Evolutionary conservation across 1,140 invertebrate genomes (phyloP), one percentile per base, ranked within the genome.

Genomic region (Drosophila gunungcola): DNA sequence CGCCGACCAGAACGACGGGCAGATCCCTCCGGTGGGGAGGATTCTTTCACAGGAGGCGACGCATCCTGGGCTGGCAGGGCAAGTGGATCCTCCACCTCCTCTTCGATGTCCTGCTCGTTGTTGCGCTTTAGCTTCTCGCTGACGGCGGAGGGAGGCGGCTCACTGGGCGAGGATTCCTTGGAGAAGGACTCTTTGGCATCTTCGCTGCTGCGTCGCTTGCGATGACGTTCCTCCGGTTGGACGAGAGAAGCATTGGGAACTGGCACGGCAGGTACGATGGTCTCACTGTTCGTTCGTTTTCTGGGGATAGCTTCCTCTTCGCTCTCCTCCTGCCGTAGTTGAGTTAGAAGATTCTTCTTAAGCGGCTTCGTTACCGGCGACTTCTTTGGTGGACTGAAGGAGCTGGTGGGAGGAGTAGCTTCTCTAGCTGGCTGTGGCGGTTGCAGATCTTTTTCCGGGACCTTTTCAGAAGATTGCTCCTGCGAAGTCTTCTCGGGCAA

Each of bases 121-220:
- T 83, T 80, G 11, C 82, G 86, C 29, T 78, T 90, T 0, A 77
- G 27, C 45, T 89, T 89, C 56, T 90, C 84, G 42, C 70, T 81
- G 2, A 74, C 57, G 16, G 56, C 69, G 0, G 72, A 63, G 6
- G 58, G 9, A 2, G 76, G 13, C 1, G 32, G 52, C 13, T 90
- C 80, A 13, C 25, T 53, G 9, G 21, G 27, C 1, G 65, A 69
- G 0, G 62, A 10, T 27, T 89, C 79, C 41, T 58, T 89, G 6
- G 63, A 62, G 5, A 5, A 34, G 4, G 13, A 2, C 11, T 83
- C 83, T 16, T 73, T 78, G 16, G 63, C 53, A 13, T 91, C 90
- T 16, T 91, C 90, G 32, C 90, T 91, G 32, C 90, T 91, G 3
- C 86, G 90, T 0, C 90, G 80, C 46, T 91, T 91, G 0, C 90